A percentile compares a stretch with the other conserved stretches of the same genome.
These are phyloP conservation scores for Rhombomys opimus DNA, from an alignment of 2,113 vertebrate species.

Conservation along the genomic window DNA sequence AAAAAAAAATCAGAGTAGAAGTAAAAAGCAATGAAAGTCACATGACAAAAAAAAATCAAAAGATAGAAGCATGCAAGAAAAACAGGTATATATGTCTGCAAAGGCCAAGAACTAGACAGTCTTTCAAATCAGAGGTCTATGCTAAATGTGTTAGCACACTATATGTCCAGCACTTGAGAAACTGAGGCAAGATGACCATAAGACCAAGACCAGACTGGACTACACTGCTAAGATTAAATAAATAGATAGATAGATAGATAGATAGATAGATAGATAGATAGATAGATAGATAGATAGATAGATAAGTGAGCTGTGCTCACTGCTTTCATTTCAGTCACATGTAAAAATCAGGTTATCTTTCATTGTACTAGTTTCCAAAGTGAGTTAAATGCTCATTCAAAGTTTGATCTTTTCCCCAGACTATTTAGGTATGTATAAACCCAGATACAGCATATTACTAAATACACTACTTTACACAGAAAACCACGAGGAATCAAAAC, in stretches of 20 bases:
- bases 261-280: too few species aligned
- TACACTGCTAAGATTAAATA: not conserved
- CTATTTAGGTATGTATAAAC: not conserved
- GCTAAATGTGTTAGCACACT: not conserved
- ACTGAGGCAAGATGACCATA: not conserved
- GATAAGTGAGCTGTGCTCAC: not conserved
- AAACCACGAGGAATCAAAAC: not conserved
- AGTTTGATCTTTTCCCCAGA: not conserved
- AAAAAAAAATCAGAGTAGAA: not conserved
- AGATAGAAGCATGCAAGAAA: slow-evolving; percentile 24
- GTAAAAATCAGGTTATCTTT: slow-evolving; percentile 24
- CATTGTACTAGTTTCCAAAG: not conserved
- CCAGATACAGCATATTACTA: not conserved
- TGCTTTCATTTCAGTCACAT: not conserved
- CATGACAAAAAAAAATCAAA: not conserved
- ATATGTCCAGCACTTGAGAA: not conserved
- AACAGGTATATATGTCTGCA: not conserved
- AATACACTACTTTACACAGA: not conserved
- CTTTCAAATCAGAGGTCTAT: slow-evolving; percentile 24
- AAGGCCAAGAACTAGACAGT: not conserved
- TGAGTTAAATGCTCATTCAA: slow-evolving; percentile 23
- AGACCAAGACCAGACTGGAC: not conserved
- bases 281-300: too few species aligned
- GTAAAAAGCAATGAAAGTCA: not conserved
- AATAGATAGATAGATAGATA: too few species aligned